Base-by-base conservation (phyloP, 2,113 vertebrate genomes). In the Crocuta crocuta region DNA sequence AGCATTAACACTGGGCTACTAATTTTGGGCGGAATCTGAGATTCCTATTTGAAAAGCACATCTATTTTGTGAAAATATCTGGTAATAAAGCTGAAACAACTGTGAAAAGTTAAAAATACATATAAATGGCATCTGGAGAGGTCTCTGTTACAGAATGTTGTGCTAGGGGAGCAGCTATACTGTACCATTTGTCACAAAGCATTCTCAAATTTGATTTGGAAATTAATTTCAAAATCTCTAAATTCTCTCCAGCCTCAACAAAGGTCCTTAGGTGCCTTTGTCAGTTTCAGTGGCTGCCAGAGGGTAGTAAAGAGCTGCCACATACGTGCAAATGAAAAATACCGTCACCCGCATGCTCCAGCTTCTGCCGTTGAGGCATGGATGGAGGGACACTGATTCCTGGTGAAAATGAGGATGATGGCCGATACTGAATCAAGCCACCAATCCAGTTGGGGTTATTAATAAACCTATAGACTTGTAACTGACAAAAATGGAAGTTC, bases 151-250 rank as follows among this genome's bases (percentile, higher is more conserved):
- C 1, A 66, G 10, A 6, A 71, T 61, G 16, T 13, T 28, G 48
- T 65, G 15, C 63, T 70, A 70, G 53, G 61, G 17, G 58, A 63
- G 19, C 63, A 31, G 58, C 7, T 89, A 65, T 7, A 33, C 23
- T 7, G 11, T 76, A 28, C 76, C 43, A 71, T 28, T 95, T 31
- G 16, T 23, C 23, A 86, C 33, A 71, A 91, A 26, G 28, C 63
- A 70, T 16, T 82, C 55, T 78, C 89, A 93, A 55, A 90, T 82
- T 82, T 65, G 21, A 96, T 79, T 71, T 83, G 63, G 61, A 92
- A 89, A 89, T 53, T 58, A 82, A 96, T 73, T 81, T 89, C 70
- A 78, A 94, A 80, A 90, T 65, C 45, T 84, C 31, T 93, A 63
- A 81, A 78, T 78, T 94, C 35, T 71, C 55, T 94, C 23, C 10